These are phyloP conservation scores for Poliocrania exsul DNA, from an alignment of 2,797 vertebrate genomes.

Conservation along the genomic window DNA sequence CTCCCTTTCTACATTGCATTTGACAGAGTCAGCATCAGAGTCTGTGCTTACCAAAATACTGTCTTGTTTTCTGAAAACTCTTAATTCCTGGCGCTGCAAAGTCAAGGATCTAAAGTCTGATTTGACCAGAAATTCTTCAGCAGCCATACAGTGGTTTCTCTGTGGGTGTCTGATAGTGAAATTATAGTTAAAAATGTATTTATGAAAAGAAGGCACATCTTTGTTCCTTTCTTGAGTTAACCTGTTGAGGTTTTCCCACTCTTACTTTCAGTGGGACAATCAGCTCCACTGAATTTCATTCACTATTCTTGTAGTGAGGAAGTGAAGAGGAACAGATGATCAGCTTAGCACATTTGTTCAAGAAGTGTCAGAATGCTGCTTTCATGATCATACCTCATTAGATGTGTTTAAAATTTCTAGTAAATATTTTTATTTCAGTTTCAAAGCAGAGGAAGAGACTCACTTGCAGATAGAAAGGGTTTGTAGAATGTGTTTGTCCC, in stretches of 20 bases:
- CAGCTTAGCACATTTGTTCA: not conserved
- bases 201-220: not conserved
- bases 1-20: not conserved
- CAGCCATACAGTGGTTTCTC: not conserved
- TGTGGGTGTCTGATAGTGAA: constrained; percentile 17
- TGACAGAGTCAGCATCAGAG: not conserved
- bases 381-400: not conserved
- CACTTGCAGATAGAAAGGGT: not conserved
- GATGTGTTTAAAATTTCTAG: not conserved
- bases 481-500: not conserved
- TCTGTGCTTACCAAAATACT: not conserved
- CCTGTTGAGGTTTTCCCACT: not conserved
- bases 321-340: not conserved
- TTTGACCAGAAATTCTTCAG: not conserved
- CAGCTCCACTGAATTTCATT: not conserved
- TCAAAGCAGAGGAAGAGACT: not conserved
- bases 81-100: not conserved
- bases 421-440: not conserved
- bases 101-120: not conserved
- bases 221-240: not conserved
- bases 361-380: not conserved
- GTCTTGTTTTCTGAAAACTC: not conserved
- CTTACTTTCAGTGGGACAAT: not conserved
- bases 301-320: not conserved
- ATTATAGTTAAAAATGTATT: not conserved